Evolutionary conservation across 1,140 invertebrate genomes (phyloP).

Genomic region (Andricus grossulariae): DNA sequence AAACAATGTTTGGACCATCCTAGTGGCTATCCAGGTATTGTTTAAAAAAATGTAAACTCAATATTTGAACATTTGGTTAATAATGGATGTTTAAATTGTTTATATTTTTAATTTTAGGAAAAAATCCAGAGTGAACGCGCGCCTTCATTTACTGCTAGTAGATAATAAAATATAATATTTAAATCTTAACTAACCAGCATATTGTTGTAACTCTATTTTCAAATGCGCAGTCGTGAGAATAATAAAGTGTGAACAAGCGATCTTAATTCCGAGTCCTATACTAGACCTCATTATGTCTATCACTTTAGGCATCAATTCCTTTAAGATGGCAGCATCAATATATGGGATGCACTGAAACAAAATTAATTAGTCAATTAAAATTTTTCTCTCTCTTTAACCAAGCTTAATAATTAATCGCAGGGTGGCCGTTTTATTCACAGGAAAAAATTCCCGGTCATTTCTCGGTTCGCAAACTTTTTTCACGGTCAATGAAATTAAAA

Average conservation of each 20-base stretch:
- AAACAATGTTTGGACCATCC: too few species aligned
- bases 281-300: slow-evolving; percentile 89
- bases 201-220: slow-evolving; percentile 79
- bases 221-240: slow-evolving; percentile 80
- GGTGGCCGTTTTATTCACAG: too few species aligned
- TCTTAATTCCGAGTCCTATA: slow-evolving; percentile 88
- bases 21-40: too few species aligned
- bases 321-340: slow-evolving; percentile 84
- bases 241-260: slow-evolving; percentile 90
- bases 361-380: slow-evolving; percentile 30
- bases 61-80: too few species aligned
- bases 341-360: slow-evolving; percentile 87
- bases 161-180: slow-evolving; percentile 25
- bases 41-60: too few species aligned
- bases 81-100: too few species aligned
- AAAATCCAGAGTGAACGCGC: too few species aligned
- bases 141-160: too few species aligned
- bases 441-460: too few species aligned
- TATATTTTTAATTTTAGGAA: too few species aligned
- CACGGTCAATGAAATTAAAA: too few species aligned
- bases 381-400: not conserved
- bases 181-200: slow-evolving; percentile 74
- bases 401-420: slow-evolving; percentile 33
- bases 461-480: too few species aligned
- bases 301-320: slow-evolving; percentile 87